phyloP scores from a whole-genome alignment of 1,140 invertebrate genomes.

The Drosophila elegans region DNA sequence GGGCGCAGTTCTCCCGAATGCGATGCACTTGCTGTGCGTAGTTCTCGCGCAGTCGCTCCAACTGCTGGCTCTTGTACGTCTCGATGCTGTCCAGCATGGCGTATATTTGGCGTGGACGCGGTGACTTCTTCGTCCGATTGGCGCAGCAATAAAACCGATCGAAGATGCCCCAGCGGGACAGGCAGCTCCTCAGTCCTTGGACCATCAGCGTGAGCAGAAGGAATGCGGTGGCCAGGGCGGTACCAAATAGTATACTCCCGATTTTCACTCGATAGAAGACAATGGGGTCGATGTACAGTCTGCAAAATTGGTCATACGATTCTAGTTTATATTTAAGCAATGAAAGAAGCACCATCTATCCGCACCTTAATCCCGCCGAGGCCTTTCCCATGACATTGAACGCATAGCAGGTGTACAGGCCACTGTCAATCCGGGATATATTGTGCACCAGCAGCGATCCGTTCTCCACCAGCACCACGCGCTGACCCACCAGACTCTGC shows the following conservation, averaged over 20 bases:
- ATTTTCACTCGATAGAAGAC: slow-evolving; percentile 93
- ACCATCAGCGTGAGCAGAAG: slow-evolving; percentile 91
- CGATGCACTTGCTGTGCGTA: slow-evolving; percentile 95
- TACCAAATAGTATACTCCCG: slow-evolving; percentile 92
- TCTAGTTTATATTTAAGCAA: neutral
- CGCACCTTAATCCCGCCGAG: slow-evolving; percentile 88
- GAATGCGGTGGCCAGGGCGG: slow-evolving; percentile 91
- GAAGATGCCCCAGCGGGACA: slow-evolving; percentile 88
- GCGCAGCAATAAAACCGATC: slow-evolving; percentile 88
- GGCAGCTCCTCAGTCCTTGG: slow-evolving; percentile 89
- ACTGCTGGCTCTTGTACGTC: slow-evolving; percentile 94
- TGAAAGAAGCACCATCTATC: neutral
- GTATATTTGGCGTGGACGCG: slow-evolving; percentile 92
- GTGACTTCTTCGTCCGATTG: slow-evolving; percentile 87
- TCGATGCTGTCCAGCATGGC: slow-evolving; percentile 95
- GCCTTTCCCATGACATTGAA: slow-evolving; percentile 92
- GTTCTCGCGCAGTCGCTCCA: slow-evolving; percentile 95
- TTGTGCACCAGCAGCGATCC: slow-evolving; percentile 89
- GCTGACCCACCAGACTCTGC: slow-evolving; percentile 62
- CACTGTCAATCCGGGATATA: slow-evolving; percentile 91
- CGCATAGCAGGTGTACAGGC: slow-evolving; percentile 94
- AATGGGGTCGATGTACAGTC: slow-evolving; percentile 92
- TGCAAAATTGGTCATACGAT: slow-evolving; percentile 30
- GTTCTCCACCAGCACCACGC: slow-evolving; percentile 87
- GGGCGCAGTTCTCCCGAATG: slow-evolving; percentile 96